phyloP scores from a whole-genome alignment of 2,797 vertebrate genomes.

The Triplophysa yarkandensis region DNA sequence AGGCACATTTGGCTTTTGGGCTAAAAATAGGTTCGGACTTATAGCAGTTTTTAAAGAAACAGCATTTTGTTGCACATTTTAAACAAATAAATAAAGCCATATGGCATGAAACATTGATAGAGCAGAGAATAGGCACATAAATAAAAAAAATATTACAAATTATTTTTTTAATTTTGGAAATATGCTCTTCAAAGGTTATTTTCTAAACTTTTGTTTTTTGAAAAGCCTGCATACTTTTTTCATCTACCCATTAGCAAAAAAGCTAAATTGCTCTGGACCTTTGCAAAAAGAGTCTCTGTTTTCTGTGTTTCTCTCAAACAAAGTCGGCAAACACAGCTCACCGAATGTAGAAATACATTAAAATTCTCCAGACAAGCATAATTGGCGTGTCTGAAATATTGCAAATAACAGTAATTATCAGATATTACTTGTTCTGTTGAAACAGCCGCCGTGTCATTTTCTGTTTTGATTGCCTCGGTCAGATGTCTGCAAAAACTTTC shows the following conservation, averaged over 20 bases:
- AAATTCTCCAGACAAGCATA: constrained; percentile 72
- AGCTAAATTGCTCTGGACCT: constrained; percentile 31
- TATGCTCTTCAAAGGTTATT: too few relatives aligned
- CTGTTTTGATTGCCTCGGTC: constrained; percentile 69
- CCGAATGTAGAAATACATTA: constrained; percentile 54
- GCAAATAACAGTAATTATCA: constrained; percentile 82
- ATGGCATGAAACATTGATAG: too few relatives aligned
- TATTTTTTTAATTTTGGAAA: too few relatives aligned
- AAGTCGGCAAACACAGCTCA: constrained; percentile 40
- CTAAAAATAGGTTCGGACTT: too few relatives aligned
- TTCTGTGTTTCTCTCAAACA: background rate
- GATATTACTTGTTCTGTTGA: constrained; percentile 77
- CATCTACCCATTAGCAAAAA: background rate
- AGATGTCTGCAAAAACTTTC: constrained; percentile 69
- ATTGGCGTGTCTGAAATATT: constrained; percentile 72
- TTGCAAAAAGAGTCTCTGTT: background rate
- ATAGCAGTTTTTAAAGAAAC: too few relatives aligned
- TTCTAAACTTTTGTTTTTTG: too few relatives aligned
- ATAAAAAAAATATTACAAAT: too few relatives aligned
- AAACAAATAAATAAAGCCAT: too few relatives aligned
- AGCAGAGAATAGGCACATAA: too few relatives aligned
- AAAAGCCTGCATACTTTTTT: background rate
- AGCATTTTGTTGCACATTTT: too few relatives aligned
- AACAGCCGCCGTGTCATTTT: constrained; percentile 74
- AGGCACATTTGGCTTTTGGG: too few relatives aligned